phyloP scores from a whole-genome alignment of 1,140 invertebrate genomes.

The Geopemphigus sp. region DNA sequence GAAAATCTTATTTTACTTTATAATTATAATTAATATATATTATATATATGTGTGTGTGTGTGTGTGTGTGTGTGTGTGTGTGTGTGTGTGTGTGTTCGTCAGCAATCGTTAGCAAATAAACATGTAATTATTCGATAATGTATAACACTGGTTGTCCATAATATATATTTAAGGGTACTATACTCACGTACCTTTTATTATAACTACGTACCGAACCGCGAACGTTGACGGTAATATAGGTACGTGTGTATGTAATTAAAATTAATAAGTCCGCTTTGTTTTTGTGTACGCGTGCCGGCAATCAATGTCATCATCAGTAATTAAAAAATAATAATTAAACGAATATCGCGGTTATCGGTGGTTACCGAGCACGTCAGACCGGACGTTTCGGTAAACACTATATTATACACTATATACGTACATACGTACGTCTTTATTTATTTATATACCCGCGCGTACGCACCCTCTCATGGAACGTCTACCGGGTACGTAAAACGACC shows the following conservation, averaged over 20 bases:
- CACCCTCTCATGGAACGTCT: neutral
- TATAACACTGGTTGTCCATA: neutral
- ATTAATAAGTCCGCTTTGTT: conserved; percentile 18
- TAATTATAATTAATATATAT: too few relatives aligned
- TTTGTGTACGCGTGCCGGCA: neutral
- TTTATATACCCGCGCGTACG: too few relatives aligned
- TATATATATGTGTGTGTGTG: too few relatives aligned
- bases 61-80: too few relatives aligned
- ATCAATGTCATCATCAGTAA: conserved; percentile 38
- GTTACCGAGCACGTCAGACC: neutral
- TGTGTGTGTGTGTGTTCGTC: too few relatives aligned
- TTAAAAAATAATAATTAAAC: conserved; percentile 13
- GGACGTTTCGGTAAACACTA: conserved; percentile 1
- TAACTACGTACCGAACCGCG: neutral
- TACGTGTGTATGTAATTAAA: conserved; percentile 1
- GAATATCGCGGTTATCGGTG: neutral
- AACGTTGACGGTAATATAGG: neutral
- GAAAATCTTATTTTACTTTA: too few relatives aligned
- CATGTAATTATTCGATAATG: neutral
- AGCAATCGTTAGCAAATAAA: neutral
- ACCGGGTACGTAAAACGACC: neutral
- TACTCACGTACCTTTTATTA: neutral
- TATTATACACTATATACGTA: too few relatives aligned
- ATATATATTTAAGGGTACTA: neutral
- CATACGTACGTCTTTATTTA: neutral